Evolutionary conservation across 2,888 invertebrate genomes (phyloP).

Genomic region (Synanthedon andrenaeformis): DNA sequence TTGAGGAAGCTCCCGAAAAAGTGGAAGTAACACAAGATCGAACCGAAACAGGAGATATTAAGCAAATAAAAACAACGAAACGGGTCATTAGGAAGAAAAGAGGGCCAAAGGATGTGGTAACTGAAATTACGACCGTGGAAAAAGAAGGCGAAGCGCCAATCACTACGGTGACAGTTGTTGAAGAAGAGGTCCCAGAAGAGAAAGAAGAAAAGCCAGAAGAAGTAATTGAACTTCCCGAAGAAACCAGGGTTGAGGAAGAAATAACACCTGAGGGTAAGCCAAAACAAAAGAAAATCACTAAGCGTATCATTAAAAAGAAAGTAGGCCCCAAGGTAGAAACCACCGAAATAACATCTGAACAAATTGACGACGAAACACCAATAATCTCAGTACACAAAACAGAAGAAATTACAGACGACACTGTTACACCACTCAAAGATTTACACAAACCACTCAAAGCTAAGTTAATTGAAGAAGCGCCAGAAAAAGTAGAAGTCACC

Average conservation of each 20-base stretch:
- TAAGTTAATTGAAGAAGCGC: slow-evolving; percentile 18
- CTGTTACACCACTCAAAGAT: slow-evolving; percentile 11
- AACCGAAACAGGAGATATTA: slow-evolving; percentile 22
- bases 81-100: slow-evolving; percentile 26
- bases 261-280: too few relatives aligned
- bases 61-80: slow-evolving; percentile 23
- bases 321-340: slow-evolving; percentile 22
- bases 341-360: slow-evolving; percentile 34
- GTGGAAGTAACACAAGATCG: slow-evolving; percentile 33
- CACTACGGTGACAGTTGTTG: slow-evolving; percentile 8
- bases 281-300: slow-evolving; percentile 18
- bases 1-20: slow-evolving; percentile 30
- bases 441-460: slow-evolving; percentile 9
- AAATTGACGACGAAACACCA: slow-evolving; percentile 17
- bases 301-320: slow-evolving; percentile 47
- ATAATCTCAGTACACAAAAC: slow-evolving; percentile 32
- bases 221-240: too few relatives aligned
- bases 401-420: slow-evolving; percentile 26
- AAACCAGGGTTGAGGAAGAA: too few relatives aligned
- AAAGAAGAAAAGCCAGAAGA: background rate
- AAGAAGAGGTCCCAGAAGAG: slow-evolving; percentile 14
- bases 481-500: slow-evolving; percentile 10
- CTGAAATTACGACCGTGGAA: slow-evolving; percentile 22
- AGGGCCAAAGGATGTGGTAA: slow-evolving; percentile 30
- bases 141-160: slow-evolving; percentile 19